A percentile compares a stretch with the other conserved stretches of the same genome.
phyloP scores from a whole-genome alignment of 2,113 vertebrate genomes.

The Athene noctua region DNA sequence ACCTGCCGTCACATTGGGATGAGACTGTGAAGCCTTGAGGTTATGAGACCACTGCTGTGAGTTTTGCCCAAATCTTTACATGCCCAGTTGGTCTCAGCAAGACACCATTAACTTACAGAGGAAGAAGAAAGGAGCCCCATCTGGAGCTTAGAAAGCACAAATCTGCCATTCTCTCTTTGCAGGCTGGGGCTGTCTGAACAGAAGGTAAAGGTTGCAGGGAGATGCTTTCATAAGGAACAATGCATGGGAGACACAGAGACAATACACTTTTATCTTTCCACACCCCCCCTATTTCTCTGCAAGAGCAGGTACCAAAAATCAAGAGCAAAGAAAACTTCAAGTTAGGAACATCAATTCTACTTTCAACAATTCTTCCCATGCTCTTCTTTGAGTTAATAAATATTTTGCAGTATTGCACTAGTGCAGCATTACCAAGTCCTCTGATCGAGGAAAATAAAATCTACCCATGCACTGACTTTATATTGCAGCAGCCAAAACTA shows the following conservation, averaged over 20 bases:
- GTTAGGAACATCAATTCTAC: background rate
- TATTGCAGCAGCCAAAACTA: background rate
- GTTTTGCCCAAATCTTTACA: constrained; percentile 88
- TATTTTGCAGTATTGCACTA: background rate
- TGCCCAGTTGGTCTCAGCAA: constrained; percentile 91
- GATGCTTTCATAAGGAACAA: constrained; percentile 68
- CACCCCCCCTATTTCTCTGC: background rate
- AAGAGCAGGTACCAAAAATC: constrained; percentile 35
- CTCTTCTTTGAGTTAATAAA: background rate
- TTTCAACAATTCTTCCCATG: background rate
- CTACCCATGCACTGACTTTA: background rate
- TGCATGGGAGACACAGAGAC: constrained; percentile 38
- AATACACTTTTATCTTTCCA: background rate
- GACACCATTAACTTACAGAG: constrained; percentile 80
- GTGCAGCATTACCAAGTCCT: background rate
- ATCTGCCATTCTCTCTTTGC: constrained; percentile 60
- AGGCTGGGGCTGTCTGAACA: constrained; percentile 58
- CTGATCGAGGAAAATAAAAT: background rate
- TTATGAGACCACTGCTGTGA: constrained; percentile 77
- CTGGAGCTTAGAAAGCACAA: constrained; percentile 72
- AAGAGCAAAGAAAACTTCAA: background rate
- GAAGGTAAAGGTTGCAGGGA: constrained; percentile 57
- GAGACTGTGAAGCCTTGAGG: constrained; percentile 58
- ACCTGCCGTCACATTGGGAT: constrained; percentile 1
- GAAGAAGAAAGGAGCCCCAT: constrained; percentile 66